Percentiles rank a stretch among this genome's conserved stretches.
Conservation (phyloP, 2,888 invertebrate species). For the Tridacna crocea region DNA sequence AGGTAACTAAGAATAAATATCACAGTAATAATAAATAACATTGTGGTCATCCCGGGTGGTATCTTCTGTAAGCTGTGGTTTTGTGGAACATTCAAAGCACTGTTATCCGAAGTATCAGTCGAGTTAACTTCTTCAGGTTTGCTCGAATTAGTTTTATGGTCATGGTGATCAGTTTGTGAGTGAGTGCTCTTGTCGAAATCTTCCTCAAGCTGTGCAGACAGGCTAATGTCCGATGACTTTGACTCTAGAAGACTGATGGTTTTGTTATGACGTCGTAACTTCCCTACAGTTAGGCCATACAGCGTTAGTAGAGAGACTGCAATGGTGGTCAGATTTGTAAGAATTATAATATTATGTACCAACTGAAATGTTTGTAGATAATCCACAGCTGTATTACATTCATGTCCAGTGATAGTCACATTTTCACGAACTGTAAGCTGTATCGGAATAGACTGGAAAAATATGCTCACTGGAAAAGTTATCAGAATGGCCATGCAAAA, state of each 20-base stretch:
- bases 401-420: conserved; percentile 5
- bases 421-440: not conserved
- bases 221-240: not conserved
- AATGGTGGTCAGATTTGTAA: not conserved
- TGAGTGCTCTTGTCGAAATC: not conserved
- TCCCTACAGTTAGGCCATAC: not conserved
- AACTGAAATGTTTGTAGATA: conserved; percentile 4
- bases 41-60: conserved; percentile 4
- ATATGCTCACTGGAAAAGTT: conserved; percentile 6
- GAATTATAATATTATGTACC: conserved; percentile 5
- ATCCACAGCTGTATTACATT: conserved; percentile 14
- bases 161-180: not conserved
- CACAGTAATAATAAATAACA: not conserved
- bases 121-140: not conserved
- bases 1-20: conserved; percentile 16
- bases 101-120: not conserved
- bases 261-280: conserved; percentile 3
- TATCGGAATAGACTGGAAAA: conserved; percentile 12
- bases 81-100: not conserved
- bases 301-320: not conserved
- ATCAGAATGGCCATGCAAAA: not conserved
- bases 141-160: not conserved
- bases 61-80: not conserved
- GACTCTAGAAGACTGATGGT: not conserved
- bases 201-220: not conserved